phyloP scores from a whole-genome alignment of 2,888 invertebrate species.

The Pherbina coryleti region DNA sequence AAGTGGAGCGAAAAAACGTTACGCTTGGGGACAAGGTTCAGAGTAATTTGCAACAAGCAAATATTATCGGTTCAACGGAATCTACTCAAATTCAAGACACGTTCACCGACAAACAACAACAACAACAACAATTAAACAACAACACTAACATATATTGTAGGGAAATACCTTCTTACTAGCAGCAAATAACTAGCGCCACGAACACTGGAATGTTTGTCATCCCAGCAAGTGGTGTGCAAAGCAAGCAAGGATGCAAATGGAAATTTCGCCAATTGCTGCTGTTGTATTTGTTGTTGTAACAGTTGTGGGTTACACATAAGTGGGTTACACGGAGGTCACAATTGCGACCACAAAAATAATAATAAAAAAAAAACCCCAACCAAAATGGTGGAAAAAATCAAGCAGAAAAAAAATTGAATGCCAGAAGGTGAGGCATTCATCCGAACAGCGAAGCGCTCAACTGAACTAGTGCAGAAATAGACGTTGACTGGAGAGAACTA shows the following conservation, averaged over 20 bases:
- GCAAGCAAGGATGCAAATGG: background rate
- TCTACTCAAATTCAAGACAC: background rate
- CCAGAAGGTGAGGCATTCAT: background rate
- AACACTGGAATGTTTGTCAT: background rate
- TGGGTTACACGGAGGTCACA: conserved; percentile 14
- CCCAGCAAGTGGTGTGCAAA: background rate
- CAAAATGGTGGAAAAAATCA: background rate
- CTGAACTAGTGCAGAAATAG: too few relatives aligned
- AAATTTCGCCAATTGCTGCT: background rate
- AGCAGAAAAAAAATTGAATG: background rate
- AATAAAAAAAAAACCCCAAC: background rate
- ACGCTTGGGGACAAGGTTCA: background rate
- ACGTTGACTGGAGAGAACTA: too few relatives aligned
- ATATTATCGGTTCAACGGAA: background rate
- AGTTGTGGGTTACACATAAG: background rate
- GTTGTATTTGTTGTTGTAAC: background rate
- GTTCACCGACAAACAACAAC: background rate
- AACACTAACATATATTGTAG: background rate
- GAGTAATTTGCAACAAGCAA: background rate
- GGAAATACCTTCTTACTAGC: background rate
- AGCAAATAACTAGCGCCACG: conserved; percentile 1
- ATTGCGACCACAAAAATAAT: conserved; percentile 5
- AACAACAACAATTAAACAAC: background rate
- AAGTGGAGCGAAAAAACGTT: background rate
- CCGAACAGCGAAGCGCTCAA: too few relatives aligned